These are phyloP conservation scores for Australoheros facetus DNA, from an alignment of 2,797 vertebrate species.

Conservation along the genomic window DNA sequence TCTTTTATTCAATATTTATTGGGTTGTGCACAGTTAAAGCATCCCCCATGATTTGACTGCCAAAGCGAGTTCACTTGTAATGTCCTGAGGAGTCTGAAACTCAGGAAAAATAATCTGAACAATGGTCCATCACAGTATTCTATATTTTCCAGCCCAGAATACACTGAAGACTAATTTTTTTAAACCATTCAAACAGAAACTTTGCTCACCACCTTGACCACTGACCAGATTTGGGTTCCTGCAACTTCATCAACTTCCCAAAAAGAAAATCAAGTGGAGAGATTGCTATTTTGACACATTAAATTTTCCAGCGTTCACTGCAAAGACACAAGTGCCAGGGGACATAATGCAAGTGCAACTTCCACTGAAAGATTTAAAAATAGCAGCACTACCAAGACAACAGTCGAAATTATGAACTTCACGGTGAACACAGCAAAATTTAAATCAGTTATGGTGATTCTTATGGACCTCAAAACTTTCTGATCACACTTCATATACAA, in stretches of 20 bases:
- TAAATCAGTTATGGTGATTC: not conserved
- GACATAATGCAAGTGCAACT: not conserved
- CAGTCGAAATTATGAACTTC: not conserved
- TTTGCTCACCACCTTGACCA: not conserved
- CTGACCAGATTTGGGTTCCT: not conserved
- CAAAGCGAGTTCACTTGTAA: not conserved
- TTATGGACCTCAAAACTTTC: too few species aligned
- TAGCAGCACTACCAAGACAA: not conserved
- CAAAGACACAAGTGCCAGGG: not conserved
- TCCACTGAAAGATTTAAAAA: not conserved
- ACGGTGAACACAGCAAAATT: not conserved
- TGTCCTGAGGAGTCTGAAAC: not conserved
- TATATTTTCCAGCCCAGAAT: not conserved
- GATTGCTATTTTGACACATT: not conserved
- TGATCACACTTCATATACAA: too few species aligned
- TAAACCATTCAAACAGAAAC: not conserved
- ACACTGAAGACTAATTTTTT: not conserved
- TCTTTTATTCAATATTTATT: slow-evolving; percentile 1
- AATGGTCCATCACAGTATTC: not conserved
- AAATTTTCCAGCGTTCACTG: not conserved
- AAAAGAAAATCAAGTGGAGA: not conserved
- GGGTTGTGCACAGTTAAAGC: not conserved
- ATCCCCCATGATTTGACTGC: not conserved
- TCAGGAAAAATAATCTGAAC: not conserved
- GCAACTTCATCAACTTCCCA: not conserved